Conservation (phyloP, 2,797 vertebrate genomes). For the Arnoldichthys spilopterus region DNA sequence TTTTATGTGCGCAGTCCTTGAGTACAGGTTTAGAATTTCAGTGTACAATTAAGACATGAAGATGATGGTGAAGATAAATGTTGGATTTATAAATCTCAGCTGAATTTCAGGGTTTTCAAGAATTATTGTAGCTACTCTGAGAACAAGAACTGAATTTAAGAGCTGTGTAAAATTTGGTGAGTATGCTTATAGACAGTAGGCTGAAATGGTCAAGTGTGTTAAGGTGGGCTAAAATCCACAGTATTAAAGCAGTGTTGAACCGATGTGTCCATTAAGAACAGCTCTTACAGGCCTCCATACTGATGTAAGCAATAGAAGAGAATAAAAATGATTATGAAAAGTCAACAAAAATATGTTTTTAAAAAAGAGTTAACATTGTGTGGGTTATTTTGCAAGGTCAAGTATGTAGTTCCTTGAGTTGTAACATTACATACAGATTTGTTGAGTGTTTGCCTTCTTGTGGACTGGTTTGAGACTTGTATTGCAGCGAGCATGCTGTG, state of each 20-base stretch:
- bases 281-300: too few relatives aligned
- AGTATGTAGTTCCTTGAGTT: neutral
- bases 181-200: neutral
- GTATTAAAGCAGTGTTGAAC: neutral
- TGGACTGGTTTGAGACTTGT: neutral
- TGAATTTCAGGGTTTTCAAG: neutral
- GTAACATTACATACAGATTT: neutral
- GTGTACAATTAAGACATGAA: neutral
- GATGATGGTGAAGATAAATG: neutral
- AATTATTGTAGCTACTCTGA: neutral
- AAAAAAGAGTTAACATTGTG: neutral
- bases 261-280: neutral
- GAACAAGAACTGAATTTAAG: too few relatives aligned
- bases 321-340: neutral
- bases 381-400: neutral
- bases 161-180: neutral
- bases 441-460: neutral
- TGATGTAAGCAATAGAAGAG: neutral
- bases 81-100: neutral
- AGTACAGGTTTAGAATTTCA: slow-evolving; percentile 24
- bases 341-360: neutral
- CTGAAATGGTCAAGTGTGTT: neutral
- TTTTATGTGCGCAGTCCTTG: neutral
- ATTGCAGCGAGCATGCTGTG: neutral
- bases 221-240: neutral